phyloP scores from a whole-genome alignment of 2,888 invertebrate species.

The Pinctada fucata region DNA sequence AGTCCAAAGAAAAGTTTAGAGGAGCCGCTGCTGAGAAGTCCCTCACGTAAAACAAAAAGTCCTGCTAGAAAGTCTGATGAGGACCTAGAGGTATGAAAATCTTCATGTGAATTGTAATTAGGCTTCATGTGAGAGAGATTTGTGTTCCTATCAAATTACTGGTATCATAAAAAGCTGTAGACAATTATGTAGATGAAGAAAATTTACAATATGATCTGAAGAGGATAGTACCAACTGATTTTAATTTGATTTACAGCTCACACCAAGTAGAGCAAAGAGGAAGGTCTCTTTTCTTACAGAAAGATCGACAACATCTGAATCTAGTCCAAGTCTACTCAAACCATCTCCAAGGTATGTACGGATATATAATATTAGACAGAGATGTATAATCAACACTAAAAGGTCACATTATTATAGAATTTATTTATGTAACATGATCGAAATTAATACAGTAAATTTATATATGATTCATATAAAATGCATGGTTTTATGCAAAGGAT shows the following conservation, averaged over 20 bases:
- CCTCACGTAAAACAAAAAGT: slow-evolving; percentile 35
- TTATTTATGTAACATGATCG: no score
- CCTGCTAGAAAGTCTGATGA: slow-evolving; percentile 29
- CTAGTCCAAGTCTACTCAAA: slow-evolving; percentile 49
- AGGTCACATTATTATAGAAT: no score
- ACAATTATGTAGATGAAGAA: no score
- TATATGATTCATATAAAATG: no score
- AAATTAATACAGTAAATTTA: no score
- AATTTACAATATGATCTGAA: no score
- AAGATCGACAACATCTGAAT: slow-evolving; percentile 49
- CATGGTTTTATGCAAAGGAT: no score
- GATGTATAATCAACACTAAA: no score
- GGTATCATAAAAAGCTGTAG: no score
- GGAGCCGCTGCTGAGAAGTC: slow-evolving; percentile 27
- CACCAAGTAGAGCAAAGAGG: slow-evolving; percentile 57
- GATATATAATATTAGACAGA: no score
- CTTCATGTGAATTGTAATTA: background rate
- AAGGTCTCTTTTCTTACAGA: slow-evolving; percentile 63
- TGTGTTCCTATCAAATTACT: no score
- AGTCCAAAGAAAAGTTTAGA: slow-evolving; percentile 19
- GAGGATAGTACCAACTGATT: no score
- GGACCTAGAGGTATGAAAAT: slow-evolving; percentile 49
- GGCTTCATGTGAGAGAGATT: background rate
- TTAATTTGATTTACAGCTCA: slow-evolving; percentile 35
- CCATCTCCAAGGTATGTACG: slow-evolving; percentile 43